Evolutionary conservation across 2,113 vertebrate species (phyloP), one percentile per base, ranked within the genome.

Genomic region (Pachypanchax playfairii): DNA sequence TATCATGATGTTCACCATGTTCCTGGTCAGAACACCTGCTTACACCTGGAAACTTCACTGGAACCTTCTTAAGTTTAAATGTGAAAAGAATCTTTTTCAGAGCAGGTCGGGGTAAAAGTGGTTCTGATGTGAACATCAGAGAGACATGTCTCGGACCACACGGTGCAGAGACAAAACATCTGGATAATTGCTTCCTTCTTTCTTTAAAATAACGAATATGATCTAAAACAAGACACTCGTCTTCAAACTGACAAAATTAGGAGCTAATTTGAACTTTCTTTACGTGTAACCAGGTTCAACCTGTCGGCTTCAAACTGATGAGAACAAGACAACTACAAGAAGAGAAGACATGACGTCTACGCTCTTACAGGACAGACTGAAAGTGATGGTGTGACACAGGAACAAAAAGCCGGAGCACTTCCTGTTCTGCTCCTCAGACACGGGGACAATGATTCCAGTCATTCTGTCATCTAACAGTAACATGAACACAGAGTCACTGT

Each of bases 271-370:
- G 18, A 17, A 17, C 12, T 35, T 39, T 46, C 4, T 9, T 51
- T 18, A 49, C 31, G 13, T 53, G 51, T 77, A 73, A 82, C 43
- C 50, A 48, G 55, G 68, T 35, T 20, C 17, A n/a, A 25, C 11
- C 70, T 75, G 67, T 75, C 61, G 63, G 24, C 36, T 39, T 7
- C 38, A 31, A 42, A 15, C n/a, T 39, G 62, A 70, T 22, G 18
- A 28, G 26, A 64, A 4, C 31, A 69, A 31, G 67, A 67, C 58
- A 75, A n/a, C 46, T 59, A 76, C 67, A 75, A 64, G 33, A 18
- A 26, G 22, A 36, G 47, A 51, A 52, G 73, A 77, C 79, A 77
- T 74, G 71, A 65, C 54, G n/a, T n/a, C n/a, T n/a, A 78, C 6
- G 56, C 28, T 43, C 59, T 36, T 33, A 24, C 38, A 49, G 33